Conservation (phyloP, 1,140 invertebrate species). For the Caenorhabditis latens region DNA sequence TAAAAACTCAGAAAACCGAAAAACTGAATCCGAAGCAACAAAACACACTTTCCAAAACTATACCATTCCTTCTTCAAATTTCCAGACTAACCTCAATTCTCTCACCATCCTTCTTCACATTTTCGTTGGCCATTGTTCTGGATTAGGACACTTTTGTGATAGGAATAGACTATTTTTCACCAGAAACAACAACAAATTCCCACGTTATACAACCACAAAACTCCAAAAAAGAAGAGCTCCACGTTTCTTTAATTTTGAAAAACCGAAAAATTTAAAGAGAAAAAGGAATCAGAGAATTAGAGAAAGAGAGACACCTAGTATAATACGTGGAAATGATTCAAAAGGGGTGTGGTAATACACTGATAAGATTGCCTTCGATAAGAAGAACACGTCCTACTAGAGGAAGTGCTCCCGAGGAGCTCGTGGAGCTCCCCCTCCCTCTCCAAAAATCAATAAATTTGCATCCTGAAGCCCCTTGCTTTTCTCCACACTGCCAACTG, state of each 20-base stretch:
- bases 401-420: background rate
- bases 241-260: background rate
- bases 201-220: too few relatives aligned
- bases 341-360: background rate
- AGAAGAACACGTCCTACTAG: background rate
- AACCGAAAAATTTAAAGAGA: background rate
- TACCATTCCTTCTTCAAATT: too few relatives aligned
- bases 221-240: too few relatives aligned
- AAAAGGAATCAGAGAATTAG: background rate
- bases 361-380: slow-evolving; percentile 1
- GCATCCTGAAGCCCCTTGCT: slow-evolving; percentile 18
- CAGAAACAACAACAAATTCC: too few relatives aligned
- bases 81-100: background rate
- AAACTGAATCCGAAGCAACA: too few relatives aligned
- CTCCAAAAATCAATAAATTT: slow-evolving; percentile 42
- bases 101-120: background rate
- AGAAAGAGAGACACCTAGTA: background rate
- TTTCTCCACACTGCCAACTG: background rate
- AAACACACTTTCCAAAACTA: too few relatives aligned
- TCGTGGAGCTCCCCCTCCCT: background rate
- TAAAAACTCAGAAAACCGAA: too few relatives aligned
- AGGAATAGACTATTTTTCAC: background rate
- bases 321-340: background rate
- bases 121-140: background rate
- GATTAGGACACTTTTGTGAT: background rate